Evolutionary conservation across 2,888 invertebrate species (phyloP).

Genomic region (Sminthurinus aureus): DNA sequence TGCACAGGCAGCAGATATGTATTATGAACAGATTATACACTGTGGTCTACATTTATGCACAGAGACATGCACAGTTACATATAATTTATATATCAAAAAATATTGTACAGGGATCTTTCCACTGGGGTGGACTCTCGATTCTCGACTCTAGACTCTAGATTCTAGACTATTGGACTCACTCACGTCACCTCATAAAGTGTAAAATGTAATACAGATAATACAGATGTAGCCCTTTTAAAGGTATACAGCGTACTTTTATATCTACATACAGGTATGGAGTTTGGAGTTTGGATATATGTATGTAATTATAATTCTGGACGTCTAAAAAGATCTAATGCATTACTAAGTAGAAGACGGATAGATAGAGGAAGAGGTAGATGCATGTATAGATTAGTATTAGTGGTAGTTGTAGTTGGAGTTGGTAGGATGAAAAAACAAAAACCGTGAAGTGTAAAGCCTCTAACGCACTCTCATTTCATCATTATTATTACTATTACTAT

Average conservation of each 20-base stretch:
- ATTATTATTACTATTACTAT: slow-evolving; percentile 3
- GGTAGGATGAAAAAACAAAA: slow-evolving; percentile 19
- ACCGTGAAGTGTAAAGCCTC: slow-evolving; percentile 28
- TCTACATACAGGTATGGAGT: no score
- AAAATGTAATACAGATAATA: slow-evolving; percentile 7
- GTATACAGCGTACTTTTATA: neutral
- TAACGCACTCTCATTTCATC: slow-evolving; percentile 25
- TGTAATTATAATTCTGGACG: neutral
- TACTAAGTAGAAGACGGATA: no score
- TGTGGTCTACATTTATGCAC: slow-evolving; percentile 12
- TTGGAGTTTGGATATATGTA: neutral
- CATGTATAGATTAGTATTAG: no score
- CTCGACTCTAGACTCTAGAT: no score
- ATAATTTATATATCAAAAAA: no score
- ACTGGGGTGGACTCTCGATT: slow-evolving; percentile 30
- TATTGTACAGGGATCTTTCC: neutral
- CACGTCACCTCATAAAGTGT: slow-evolving; percentile 35
- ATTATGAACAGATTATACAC: neutral
- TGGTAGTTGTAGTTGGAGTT: no score
- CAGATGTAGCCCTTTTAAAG: neutral
- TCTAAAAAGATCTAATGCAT: no score
- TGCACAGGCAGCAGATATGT: neutral
- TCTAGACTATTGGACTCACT: no score
- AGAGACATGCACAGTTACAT: no score
- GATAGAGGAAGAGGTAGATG: no score